Base-by-base conservation (phyloP, 2,113 vertebrate genomes). In the Corydoras sp. region DNA sequence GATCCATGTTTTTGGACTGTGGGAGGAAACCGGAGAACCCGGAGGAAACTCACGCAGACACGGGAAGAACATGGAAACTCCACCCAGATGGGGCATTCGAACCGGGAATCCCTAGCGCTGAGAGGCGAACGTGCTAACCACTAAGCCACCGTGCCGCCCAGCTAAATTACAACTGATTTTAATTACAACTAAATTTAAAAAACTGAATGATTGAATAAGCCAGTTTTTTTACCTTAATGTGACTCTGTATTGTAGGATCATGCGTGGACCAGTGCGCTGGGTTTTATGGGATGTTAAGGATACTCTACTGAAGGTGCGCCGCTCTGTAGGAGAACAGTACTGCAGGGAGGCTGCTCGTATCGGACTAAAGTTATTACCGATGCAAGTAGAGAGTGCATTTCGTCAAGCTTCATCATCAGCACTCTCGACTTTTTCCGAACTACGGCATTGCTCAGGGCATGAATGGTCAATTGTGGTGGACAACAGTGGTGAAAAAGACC, bases 211-310 rank as follows among this genome's bases (percentile, higher is more conserved):
- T 24, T 5, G 7, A 43, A 4, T 43, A 8, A 43, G 7, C 35
- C 35, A 5, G 35, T 43, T 43, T 43, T 43, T 43, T 43, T 8
- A 43, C 1, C 35, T 43, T 43, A 43, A 43, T 43, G 35, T 43
- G 35, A 43, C 7, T 43, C 5, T 58, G 13, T 49, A 4, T 67
- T 59, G 58, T 82, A 85, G 80, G 76, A 80, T 31, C 3, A 92
- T 89, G 72, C 67, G 58, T 24, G 71, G 66, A 77, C 64, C 83
- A 50, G 84, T 94, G 12, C 88, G 84, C 12, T 91, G 96, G 64
- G 81, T 99, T 32, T 91, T 96, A 0, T 99, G 96, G 96, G 96
- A 98, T 0, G 90, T 95, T 75, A 96, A 92, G 68, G 93, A 96
- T 84, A 98, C 96, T 0, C 82, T 99, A 62, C 81, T 99, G 64